Percentiles rank a stretch among this genome's conserved stretches.
These are phyloP conservation scores for Clarias pachynema DNA, from an alignment of 2,797 vertebrate genomes.

Conservation along the genomic window DNA sequence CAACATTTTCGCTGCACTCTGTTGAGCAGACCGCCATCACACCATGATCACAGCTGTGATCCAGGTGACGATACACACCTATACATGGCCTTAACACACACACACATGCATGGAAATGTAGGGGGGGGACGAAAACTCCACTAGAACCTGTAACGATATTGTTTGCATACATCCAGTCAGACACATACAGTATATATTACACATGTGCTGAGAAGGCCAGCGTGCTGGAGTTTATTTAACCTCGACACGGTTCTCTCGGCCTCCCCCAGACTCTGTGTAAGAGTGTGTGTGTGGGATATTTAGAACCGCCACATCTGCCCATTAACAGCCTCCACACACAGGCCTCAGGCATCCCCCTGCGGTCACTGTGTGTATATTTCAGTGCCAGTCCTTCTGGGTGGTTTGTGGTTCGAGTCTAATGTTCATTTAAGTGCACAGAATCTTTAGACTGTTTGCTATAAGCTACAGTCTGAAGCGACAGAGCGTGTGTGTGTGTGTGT, in stretches of 20 bases:
- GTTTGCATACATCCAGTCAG: conserved; percentile 14
- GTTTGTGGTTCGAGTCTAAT: conserved; percentile 47
- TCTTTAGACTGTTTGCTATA: not conserved
- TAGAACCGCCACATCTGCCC: conserved; percentile 50
- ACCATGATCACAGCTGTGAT: conserved; percentile 33
- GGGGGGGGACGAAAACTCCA: not conserved
- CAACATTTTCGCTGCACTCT: not conserved
- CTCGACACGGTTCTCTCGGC: not conserved
- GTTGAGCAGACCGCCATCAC: not conserved
- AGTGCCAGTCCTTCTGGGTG: conserved; percentile 53
- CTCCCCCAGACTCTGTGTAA: conserved; percentile 6
- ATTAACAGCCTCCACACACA: conserved; percentile 42
- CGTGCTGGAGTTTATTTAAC: conserved; percentile 44
- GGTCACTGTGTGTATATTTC: conserved; percentile 16
- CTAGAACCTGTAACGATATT: not conserved
- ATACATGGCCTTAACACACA: not conserved
- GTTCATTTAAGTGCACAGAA: conserved; percentile 45
- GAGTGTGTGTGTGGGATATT: conserved; percentile 48
- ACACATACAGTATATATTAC: not conserved
- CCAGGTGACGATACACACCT: conserved; percentile 18
- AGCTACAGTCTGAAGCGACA: not conserved
- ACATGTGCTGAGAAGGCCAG: not conserved
- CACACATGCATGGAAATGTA: not conserved
- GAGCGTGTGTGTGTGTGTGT: not conserved
- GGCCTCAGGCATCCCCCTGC: conserved; percentile 33